Evolutionary conservation across 2,797 vertebrate genomes (phyloP), one percentile per base, ranked within the genome.

Genomic region (Pseudomugil gertrudae): DNA sequence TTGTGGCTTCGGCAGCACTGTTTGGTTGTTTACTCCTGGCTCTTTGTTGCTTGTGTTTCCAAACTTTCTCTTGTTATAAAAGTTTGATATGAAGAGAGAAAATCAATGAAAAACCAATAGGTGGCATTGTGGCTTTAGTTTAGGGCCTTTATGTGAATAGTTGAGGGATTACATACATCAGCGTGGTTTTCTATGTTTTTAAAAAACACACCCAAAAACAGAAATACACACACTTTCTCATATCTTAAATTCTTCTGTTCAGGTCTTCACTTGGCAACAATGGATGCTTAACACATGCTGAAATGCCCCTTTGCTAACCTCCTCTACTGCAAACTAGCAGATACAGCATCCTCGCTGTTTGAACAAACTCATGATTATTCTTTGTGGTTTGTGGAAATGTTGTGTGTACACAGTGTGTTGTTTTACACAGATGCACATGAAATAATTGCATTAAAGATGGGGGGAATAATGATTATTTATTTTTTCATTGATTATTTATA

Each of bases 41-140:
- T 69, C 61, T 64, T 60, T 68, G 51, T 14, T 47, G 63, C 24
- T 15, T 52, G 26, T 40, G n/a, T 36, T 81, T 4, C 59, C 36
- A 56, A 21, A 67, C 13, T 54, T 65, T 61, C 8, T 35, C 27
- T 45, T 30, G 24, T 67, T 62, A 38, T 3, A 71, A 57, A 59
- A 17, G 24, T 63, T 66, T 6, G 26, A 14, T 45, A 23, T 58
- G 35, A 4, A 9, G 47, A 60, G 33, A 40, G 47, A 1, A 24
- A 33, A 50, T 57, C 26, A n/a, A 6, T 2, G 10, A 29, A 15
- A 67, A 54, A 35, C 64, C 63, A 65, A 67, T 36, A 68, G 71
- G 57, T 79, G 82, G 78, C 38, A 9, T 50, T 66, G 53, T 72
- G 59, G 62, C 21, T 21, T 68, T 47, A 69, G 38, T 72, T 75